Evolutionary conservation across 2,113 vertebrate genomes (phyloP).

Genomic region (Phrynosoma platyrhinos): DNA sequence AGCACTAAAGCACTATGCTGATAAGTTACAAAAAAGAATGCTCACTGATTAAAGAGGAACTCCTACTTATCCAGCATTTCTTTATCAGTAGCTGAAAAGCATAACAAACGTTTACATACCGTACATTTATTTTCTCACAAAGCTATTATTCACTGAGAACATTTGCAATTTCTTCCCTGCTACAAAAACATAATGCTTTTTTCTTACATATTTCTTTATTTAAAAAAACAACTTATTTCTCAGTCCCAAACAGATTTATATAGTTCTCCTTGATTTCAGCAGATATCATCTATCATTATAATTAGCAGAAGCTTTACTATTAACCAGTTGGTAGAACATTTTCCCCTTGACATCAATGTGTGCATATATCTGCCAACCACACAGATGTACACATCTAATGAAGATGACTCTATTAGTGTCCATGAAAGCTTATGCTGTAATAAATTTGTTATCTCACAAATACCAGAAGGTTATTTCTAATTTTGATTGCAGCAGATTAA

Average conservation of each 20-base stretch:
- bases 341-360: not conserved
- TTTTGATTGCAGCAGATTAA: not conserved
- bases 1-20: not conserved
- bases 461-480: not conserved
- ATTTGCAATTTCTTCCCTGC: not conserved
- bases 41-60: slow-evolving; percentile 27
- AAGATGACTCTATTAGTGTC: not conserved
- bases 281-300: not conserved
- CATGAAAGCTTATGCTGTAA: not conserved
- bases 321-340: too few relatives aligned
- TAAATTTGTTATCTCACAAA: not conserved
- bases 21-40: slow-evolving; percentile 34
- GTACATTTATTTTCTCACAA: not conserved
- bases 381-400: not conserved
- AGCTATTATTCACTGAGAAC: slow-evolving; percentile 15
- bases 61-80: slow-evolving; percentile 21
- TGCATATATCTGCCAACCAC: not conserved
- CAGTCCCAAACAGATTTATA: not conserved
- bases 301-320: too few relatives aligned
- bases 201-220: not conserved
- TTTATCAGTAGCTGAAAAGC: slow-evolving; percentile 60
- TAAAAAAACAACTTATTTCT: not conserved
- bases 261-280: not conserved
- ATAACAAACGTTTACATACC: slow-evolving; percentile 35
- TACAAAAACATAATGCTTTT: not conserved